Percentiles rank a stretch among this genome's conserved stretches.
These are phyloP conservation scores for Nemotelus nigrinus DNA, from an alignment of 2,888 invertebrate genomes.

Conservation along the genomic window DNA sequence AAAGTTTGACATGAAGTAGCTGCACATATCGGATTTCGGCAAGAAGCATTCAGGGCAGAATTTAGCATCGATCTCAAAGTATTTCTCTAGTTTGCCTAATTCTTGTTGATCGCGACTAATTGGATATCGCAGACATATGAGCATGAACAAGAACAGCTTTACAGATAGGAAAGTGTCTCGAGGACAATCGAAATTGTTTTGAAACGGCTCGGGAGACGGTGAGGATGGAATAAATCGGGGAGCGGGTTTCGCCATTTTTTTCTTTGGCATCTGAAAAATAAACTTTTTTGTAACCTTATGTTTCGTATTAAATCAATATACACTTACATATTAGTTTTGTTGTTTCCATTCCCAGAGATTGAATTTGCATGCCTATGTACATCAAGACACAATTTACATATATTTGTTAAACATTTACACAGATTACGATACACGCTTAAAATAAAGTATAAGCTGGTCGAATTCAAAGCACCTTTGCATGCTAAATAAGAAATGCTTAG, in stretches of 20 bases:
- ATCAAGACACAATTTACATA: no score
- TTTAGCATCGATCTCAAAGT: slow-evolving; percentile 41
- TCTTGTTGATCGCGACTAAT: slow-evolving; percentile 43
- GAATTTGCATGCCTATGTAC: no score
- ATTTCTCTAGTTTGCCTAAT: slow-evolving; percentile 34
- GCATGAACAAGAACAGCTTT: slow-evolving; percentile 3
- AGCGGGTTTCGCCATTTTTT: not conserved
- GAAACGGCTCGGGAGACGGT: not conserved
- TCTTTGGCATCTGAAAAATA: not conserved
- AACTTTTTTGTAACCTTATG: not conserved
- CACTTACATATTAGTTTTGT: no score
- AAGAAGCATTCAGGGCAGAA: slow-evolving; percentile 47
- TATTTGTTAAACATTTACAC: no score
- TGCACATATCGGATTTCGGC: slow-evolving; percentile 18
- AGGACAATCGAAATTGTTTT: slow-evolving; percentile 4
- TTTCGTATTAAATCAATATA: no score
- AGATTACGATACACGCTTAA: no score
- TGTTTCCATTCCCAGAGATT: no score
- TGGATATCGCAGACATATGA: slow-evolving; percentile 40
- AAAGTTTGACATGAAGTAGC: slow-evolving; percentile 17
- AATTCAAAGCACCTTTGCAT: no score
- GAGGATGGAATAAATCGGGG: not conserved
- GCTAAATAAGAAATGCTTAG: no score
- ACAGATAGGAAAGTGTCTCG: not conserved
- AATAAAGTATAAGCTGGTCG: no score